Evolutionary conservation across 1,140 invertebrate species (phyloP).

Genomic region (Heliothis subflexa): DNA sequence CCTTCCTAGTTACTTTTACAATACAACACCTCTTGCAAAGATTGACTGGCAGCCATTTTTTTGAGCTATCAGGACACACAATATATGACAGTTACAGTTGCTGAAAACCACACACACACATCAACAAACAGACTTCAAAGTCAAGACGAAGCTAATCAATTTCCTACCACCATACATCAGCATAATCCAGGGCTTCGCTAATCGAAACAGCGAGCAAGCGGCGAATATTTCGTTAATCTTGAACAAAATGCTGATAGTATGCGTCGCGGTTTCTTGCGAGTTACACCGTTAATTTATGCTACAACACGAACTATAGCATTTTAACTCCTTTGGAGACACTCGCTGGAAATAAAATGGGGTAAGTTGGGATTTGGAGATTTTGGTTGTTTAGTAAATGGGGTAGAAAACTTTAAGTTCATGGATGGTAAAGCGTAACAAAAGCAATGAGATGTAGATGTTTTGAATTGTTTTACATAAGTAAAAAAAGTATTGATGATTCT

Average conservation of each 20-base stretch:
- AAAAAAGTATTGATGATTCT: too few species aligned
- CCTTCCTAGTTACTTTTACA: too few species aligned
- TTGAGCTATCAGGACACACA: too few species aligned
- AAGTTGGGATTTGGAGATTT: conserved; percentile 57
- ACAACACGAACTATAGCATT: conserved; percentile 84
- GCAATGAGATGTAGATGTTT: too few species aligned
- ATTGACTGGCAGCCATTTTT: too few species aligned
- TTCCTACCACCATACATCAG: neutral
- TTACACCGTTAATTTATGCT: conserved; percentile 82
- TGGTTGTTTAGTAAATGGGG: neutral
- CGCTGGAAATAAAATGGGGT: conserved; percentile 46
- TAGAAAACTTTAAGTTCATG: too few species aligned
- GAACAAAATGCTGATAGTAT: conserved; percentile 82
- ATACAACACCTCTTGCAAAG: too few species aligned
- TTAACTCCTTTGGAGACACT: conserved; percentile 83
- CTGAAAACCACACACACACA: neutral
- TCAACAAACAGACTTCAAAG: neutral
- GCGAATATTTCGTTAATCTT: conserved; percentile 80
- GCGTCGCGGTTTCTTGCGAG: conserved; percentile 77
- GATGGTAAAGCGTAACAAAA: too few species aligned
- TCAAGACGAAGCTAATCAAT: too few species aligned
- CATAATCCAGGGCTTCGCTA: conserved; percentile 42
- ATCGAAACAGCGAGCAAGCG: conserved; percentile 65
- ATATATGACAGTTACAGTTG: too few species aligned
- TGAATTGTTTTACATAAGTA: too few species aligned